Evolutionary conservation across 2,113 vertebrate genomes (phyloP).

Genomic region (Lophius piscatorius): DNA sequence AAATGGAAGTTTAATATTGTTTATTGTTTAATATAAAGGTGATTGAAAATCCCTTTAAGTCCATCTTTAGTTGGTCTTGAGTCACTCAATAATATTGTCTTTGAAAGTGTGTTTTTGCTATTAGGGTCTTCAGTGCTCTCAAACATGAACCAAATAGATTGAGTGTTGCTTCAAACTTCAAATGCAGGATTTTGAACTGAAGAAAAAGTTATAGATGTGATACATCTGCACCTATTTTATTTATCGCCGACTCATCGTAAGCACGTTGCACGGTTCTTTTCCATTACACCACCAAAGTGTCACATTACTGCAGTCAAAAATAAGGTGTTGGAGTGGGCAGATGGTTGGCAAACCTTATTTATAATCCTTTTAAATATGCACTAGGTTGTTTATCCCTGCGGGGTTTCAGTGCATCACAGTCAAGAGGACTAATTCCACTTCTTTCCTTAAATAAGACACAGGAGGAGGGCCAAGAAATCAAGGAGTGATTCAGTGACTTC

Average conservation of each 20-base stretch:
- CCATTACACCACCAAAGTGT: too few relatives aligned
- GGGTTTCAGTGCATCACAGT: constrained; percentile 2
- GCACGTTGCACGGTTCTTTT: too few relatives aligned
- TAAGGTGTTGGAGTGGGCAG: too few relatives aligned
- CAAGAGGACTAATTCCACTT: background rate
- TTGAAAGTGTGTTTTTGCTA: constrained; percentile 3
- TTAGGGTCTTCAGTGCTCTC: constrained; percentile 12
- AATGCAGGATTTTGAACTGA: constrained; percentile 2
- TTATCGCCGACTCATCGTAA: too few relatives aligned
- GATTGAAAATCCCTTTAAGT: background rate
- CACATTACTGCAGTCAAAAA: too few relatives aligned
- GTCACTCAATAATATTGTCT: background rate
- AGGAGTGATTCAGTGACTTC: constrained; percentile 2
- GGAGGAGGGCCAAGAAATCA: background rate
- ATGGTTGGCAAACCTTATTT: background rate
- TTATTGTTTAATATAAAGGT: too few relatives aligned
- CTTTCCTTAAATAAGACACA: background rate
- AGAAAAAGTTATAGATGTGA: too few relatives aligned
- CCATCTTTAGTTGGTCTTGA: background rate
- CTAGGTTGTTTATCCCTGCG: constrained; percentile 21
- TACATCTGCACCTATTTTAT: too few relatives aligned
- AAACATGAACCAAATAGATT: constrained; percentile 1
- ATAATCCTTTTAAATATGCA: too few relatives aligned
- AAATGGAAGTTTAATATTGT: too few relatives aligned
- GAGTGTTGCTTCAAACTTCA: constrained; percentile 1